Conservation (phyloP, 2,797 vertebrate genomes). For the Protonibea diacanthus region DNA sequence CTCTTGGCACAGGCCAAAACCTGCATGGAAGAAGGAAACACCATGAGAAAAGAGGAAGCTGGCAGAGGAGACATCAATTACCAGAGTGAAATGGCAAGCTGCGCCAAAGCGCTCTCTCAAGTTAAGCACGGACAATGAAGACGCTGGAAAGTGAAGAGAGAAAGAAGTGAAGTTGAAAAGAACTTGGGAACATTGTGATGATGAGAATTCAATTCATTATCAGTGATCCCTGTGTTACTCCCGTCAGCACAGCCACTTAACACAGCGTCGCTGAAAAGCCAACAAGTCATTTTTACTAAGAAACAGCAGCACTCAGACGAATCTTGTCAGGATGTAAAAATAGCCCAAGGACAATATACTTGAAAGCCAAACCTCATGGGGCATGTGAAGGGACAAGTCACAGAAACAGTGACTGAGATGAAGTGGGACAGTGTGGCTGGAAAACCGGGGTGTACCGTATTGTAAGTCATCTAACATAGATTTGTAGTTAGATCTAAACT, state of each 20-base stretch:
- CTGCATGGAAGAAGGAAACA: slow-evolving; percentile 22
- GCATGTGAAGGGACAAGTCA: background rate
- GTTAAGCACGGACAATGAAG: slow-evolving; percentile 7
- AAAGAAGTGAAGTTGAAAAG: slow-evolving; percentile 23
- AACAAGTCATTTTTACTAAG: background rate
- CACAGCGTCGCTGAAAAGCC: slow-evolving; percentile 10
- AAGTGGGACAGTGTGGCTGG: slow-evolving; percentile 5
- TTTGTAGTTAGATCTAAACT: background rate
- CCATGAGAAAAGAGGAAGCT: slow-evolving; percentile 34
- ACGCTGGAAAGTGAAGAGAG: background rate
- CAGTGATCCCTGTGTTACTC: background rate
- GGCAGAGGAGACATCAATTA: slow-evolving; percentile 34
- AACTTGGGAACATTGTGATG: slow-evolving; percentile 7
- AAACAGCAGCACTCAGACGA: background rate
- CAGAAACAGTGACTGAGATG: slow-evolving; percentile 9
- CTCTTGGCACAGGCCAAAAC: slow-evolving; percentile 23
- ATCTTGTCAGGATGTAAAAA: slow-evolving; percentile 29
- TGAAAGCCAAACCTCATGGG: slow-evolving; percentile 8
- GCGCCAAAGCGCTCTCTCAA: slow-evolving; percentile 17
- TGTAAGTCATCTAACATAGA: background rate
- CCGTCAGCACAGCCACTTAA: slow-evolving; percentile 18
- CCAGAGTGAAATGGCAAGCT: slow-evolving; percentile 18
- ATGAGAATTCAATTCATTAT: slow-evolving; percentile 42
- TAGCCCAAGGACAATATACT: slow-evolving; percentile 6
- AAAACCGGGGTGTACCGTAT: background rate